Percentiles rank a stretch among this genome's conserved stretches.
Conservation (phyloP, 2,888 invertebrate genomes). For the Dryobota labecula region DNA sequence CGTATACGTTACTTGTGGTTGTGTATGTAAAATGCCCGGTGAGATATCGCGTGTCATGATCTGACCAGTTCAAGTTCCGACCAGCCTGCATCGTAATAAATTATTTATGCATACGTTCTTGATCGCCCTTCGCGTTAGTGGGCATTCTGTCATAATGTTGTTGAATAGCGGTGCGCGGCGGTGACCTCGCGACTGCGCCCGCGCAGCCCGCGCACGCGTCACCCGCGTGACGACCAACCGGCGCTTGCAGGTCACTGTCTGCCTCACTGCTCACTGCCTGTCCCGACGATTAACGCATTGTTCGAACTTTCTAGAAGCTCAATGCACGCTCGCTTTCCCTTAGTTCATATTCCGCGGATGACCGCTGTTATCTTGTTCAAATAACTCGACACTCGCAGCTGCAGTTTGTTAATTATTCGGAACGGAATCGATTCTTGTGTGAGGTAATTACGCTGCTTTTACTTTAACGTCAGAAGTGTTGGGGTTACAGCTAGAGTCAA, state of each 20-base stretch:
- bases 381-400: conserved; percentile 59
- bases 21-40: conserved; percentile 1
- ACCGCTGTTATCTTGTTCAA: conserved; percentile 60
- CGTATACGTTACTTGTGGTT: neutral
- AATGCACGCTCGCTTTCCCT: conserved; percentile 68
- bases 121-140: conserved; percentile 31
- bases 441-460: conserved; percentile 26
- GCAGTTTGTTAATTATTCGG: conserved; percentile 55
- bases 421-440: conserved; percentile 41
- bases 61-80: conserved; percentile 28
- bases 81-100: neutral
- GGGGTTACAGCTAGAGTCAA: conserved; percentile 3
- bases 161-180: conserved; percentile 45
- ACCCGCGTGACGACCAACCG: conserved; percentile 69
- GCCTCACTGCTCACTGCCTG: conserved; percentile 53
- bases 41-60: conserved; percentile 16
- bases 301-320: conserved; percentile 77
- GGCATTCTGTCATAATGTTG: conserved; percentile 31
- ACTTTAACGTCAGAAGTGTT: conserved; percentile 11
- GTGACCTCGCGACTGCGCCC: conserved; percentile 64
- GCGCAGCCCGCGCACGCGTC: conserved; percentile 66
- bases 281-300: conserved; percentile 72
- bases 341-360: conserved; percentile 64
- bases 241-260: conserved; percentile 71
- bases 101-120: conserved; percentile 35